phyloP scores from a whole-genome alignment of 1,140 invertebrate species.

The Dendroctonus ponderosae region DNA sequence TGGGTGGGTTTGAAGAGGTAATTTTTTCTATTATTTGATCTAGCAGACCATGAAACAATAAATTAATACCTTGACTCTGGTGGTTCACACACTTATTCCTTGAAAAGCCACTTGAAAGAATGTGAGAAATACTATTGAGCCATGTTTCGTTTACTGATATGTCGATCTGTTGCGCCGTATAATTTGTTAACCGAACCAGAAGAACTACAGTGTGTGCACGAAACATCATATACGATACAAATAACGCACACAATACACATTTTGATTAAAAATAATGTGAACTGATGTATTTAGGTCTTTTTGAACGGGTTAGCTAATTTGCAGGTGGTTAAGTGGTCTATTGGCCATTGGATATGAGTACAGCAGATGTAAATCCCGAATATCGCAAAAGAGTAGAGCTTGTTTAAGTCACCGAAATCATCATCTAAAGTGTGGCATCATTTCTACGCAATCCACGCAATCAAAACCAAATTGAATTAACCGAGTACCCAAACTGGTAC shows the following conservation, averaged over 20 bases:
- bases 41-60: constrained; percentile 24
- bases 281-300: no score
- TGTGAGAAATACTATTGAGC: constrained; percentile 19
- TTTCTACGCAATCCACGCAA: background rate
- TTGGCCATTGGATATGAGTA: no score
- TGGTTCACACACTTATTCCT: constrained; percentile 20
- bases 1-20: constrained; percentile 16
- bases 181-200: background rate
- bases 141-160: constrained; percentile 12
- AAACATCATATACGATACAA: background rate
- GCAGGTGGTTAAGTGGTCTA: no score
- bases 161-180: background rate
- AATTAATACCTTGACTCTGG: constrained; percentile 23
- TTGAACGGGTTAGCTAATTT: no score
- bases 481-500: background rate
- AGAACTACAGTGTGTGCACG: background rate
- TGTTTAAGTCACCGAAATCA: no score
- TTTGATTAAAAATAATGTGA: no score
- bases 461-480: constrained; percentile 11
- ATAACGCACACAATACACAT: no score
- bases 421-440: no score
- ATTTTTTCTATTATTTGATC: constrained; percentile 21
- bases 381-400: no score
- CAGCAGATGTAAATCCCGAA: no score
- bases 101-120: constrained; percentile 15